Evolutionary conservation across 2,797 vertebrate species (phyloP).

Genomic region (Myotis daubentonii): DNA sequence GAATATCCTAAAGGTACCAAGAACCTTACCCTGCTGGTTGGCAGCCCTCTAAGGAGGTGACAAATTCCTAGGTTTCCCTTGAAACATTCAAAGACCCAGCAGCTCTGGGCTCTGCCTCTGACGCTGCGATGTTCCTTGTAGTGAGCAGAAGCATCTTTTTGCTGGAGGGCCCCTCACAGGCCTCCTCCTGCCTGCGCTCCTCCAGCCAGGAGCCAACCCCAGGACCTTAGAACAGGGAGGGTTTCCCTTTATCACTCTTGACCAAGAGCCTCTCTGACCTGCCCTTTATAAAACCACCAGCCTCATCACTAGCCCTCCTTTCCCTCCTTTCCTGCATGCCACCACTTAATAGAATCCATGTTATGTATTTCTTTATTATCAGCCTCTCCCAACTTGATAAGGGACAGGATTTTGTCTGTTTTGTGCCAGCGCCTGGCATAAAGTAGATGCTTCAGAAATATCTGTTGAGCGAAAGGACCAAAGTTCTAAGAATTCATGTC

Average conservation of each 20-base stretch:
- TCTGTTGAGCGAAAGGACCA: not conserved
- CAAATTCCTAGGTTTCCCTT: not conserved
- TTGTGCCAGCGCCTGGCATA: not conserved
- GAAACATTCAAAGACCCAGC: not conserved
- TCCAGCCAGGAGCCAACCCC: fast-evolving
- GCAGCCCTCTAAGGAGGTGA: not conserved
- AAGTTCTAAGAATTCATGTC: not conserved
- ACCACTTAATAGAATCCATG: not conserved
- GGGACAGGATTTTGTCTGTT: not conserved
- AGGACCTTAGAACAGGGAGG: not conserved
- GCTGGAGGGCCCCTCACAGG: fast-evolving
- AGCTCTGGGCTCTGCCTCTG: not conserved
- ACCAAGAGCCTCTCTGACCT: fast-evolving
- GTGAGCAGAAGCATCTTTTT: not conserved
- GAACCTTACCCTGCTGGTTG: not conserved
- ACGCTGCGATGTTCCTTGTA: fast-evolving
- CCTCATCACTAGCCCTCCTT: not conserved
- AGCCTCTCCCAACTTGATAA: not conserved
- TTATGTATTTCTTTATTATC: not conserved
- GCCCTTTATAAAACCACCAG: not conserved
- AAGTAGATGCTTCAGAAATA: not conserved
- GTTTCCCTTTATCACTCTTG: not conserved
- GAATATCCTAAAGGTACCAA: not conserved
- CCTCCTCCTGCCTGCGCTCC: fast-evolving
- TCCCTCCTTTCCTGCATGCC: not conserved